A percentile compares a stretch with the other conserved stretches of the same genome.
phyloP scores from a whole-genome alignment of 2,797 vertebrate genomes.

The Melanogrammus aeglefinus region DNA sequence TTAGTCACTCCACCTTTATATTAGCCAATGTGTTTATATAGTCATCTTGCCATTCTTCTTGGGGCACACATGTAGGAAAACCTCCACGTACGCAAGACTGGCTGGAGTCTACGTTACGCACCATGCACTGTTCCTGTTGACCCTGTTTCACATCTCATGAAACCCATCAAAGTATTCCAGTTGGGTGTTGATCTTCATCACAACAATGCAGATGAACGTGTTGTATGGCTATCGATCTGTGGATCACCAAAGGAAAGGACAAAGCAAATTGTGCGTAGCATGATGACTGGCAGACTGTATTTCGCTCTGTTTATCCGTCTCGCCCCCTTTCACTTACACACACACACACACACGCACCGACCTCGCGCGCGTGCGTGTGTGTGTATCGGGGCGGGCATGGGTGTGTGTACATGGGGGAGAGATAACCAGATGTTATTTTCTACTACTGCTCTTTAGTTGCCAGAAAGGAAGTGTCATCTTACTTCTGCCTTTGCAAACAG shows the following conservation, averaged over 20 bases:
- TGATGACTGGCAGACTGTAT: conserved; percentile 5
- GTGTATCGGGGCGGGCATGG: conserved; percentile 10
- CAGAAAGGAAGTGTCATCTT: neutral
- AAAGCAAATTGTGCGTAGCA: neutral
- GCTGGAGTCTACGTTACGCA: conserved; percentile 37
- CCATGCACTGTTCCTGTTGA: conserved; percentile 47
- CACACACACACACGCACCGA: no score
- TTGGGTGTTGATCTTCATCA: neutral
- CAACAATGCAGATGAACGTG: neutral
- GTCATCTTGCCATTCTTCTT: neutral
- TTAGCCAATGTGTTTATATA: neutral
- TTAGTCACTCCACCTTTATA: neutral
- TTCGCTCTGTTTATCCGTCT: conserved; percentile 4
- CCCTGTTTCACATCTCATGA: neutral
- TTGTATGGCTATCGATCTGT: neutral
- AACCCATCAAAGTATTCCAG: neutral
- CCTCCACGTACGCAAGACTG: conserved; percentile 62
- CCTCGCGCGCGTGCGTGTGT: neutral
- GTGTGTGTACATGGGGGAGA: neutral
- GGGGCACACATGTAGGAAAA: neutral
- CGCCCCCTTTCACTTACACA: neutral
- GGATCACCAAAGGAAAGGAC: neutral
- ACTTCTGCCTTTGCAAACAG: neutral
- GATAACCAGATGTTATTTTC: neutral
- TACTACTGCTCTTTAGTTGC: neutral